phyloP scores from a whole-genome alignment of 1,140 invertebrate species.

The Cylas formicarius region DNA sequence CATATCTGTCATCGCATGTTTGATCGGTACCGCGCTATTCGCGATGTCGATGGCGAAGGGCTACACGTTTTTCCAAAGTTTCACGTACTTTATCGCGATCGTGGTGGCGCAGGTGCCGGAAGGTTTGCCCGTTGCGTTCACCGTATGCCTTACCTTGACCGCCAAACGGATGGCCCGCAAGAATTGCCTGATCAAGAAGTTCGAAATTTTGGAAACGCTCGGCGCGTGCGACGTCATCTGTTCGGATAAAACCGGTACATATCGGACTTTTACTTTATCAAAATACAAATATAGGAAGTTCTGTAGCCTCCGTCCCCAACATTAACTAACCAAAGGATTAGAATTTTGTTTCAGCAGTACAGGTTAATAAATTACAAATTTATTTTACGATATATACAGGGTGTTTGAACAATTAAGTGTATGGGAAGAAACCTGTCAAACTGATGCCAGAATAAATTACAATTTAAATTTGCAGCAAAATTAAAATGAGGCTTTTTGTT shows the following conservation, averaged over 20 bases:
- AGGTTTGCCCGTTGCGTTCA: constrained; percentile 72
- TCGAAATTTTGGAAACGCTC: constrained; percentile 69
- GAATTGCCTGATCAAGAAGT: constrained; percentile 70
- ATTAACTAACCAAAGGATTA: too few species aligned
- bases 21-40: constrained; percentile 65
- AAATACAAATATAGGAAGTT: too few species aligned
- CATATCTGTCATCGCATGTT: constrained; percentile 64
- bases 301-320: too few species aligned
- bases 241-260: constrained; percentile 76
- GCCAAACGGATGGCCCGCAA: constrained; percentile 68
- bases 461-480: too few species aligned
- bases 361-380: too few species aligned
- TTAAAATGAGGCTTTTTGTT: too few species aligned
- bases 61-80: constrained; percentile 65
- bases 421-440: too few species aligned
- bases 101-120: constrained; percentile 80
- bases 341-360: too few species aligned
- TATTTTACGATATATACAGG: too few species aligned
- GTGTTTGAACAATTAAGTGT: too few species aligned
- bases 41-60: constrained; percentile 57
- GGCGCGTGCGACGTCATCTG: constrained; percentile 71
- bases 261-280: too few species aligned
- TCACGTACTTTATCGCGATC: constrained; percentile 77
- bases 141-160: constrained; percentile 62
- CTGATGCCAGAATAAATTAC: too few species aligned